phyloP scores from a whole-genome alignment of 2,797 vertebrate genomes.

The Pseudochromis fuscus region DNA sequence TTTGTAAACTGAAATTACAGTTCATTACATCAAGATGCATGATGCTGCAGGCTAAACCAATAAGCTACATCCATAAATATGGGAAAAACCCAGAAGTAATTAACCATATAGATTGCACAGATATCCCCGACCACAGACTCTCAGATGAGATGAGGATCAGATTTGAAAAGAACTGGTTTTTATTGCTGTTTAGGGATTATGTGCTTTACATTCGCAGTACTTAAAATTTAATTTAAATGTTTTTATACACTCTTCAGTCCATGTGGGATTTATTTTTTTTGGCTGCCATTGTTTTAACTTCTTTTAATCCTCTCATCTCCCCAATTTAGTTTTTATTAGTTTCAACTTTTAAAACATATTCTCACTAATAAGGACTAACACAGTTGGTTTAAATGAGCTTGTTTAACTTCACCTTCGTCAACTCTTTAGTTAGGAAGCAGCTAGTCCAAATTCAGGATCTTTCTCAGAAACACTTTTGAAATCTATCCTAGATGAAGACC shows the following conservation, averaged over 20 bases:
- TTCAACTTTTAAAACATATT: not conserved
- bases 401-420: not conserved
- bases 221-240: too few species aligned
- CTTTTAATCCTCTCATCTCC: not conserved
- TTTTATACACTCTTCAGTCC: not conserved
- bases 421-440: not conserved
- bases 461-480: not conserved
- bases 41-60: not conserved
- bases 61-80: slow-evolving; percentile 11
- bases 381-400: not conserved
- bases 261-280: not conserved
- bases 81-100: slow-evolving; percentile 18
- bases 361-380: not conserved
- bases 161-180: slow-evolving; percentile 10
- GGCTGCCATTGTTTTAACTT: not conserved
- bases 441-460: not conserved
- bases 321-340: not conserved
- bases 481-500: too few species aligned
- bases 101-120: not conserved
- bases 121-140: not conserved
- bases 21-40: slow-evolving; percentile 11
- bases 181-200: slow-evolving; percentile 10
- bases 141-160: not conserved
- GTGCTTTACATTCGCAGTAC: not conserved
- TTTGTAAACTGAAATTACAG: slow-evolving; percentile 29